phyloP scores from a whole-genome alignment of 2,888 invertebrate genomes.

The Andricus curvator region DNA sequence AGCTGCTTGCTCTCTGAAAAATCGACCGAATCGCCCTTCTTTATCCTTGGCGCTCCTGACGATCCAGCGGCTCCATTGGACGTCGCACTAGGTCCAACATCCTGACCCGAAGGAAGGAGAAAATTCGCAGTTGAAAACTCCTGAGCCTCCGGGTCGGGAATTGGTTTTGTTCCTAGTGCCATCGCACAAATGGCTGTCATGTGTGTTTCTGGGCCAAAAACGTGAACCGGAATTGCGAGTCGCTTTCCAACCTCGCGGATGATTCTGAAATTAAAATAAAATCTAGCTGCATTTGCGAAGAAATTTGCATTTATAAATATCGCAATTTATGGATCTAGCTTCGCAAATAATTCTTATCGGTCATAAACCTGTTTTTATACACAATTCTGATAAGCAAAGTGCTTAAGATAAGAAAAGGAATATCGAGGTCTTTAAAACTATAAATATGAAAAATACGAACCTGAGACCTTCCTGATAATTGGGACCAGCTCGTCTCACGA shows the following conservation, averaged over 20 bases:
- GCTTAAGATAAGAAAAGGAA: neutral
- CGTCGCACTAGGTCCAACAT: slow-evolving; percentile 71
- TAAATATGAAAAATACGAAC: slow-evolving; percentile 66
- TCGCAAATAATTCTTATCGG: neutral
- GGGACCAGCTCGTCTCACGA: slow-evolving; percentile 97
- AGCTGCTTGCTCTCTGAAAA: slow-evolving; percentile 79
- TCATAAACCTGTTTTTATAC: neutral
- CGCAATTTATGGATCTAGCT: neutral
- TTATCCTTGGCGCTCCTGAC: slow-evolving; percentile 52
- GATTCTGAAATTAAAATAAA: slow-evolving; percentile 62
- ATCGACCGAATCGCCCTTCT: slow-evolving; percentile 65
- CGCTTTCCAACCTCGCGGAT: slow-evolving; percentile 78
- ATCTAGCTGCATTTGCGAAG: neutral
- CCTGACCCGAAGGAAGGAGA: slow-evolving; percentile 88
- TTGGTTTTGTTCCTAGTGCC: slow-evolving; percentile 93
- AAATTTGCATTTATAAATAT: neutral
- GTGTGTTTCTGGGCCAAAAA: slow-evolving; percentile 99
- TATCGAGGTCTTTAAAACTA: neutral
- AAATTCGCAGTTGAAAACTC: slow-evolving; percentile 94
- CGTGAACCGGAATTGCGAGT: slow-evolving; percentile 94
- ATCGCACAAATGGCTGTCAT: slow-evolving; percentile 99
- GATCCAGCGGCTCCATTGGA: slow-evolving; percentile 53
- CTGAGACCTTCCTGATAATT: slow-evolving; percentile 99
- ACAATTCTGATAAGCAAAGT: neutral
- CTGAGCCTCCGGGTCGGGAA: slow-evolving; percentile 85